Evolutionary conservation across 2,797 vertebrate species (phyloP).

Genomic region (Cottoperca gobio): DNA sequence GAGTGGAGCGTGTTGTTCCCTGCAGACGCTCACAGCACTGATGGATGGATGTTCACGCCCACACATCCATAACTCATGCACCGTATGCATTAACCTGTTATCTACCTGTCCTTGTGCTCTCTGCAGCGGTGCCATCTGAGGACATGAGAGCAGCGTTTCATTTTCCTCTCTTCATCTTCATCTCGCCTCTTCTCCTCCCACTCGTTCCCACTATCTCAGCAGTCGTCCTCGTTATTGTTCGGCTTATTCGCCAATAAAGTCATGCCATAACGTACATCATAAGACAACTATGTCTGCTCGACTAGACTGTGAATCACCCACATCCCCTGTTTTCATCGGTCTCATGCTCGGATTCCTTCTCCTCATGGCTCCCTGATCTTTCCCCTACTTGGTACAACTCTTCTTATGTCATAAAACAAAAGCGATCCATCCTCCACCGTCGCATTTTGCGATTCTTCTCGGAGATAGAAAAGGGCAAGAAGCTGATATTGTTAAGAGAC

Average conservation of each 20-base stretch:
- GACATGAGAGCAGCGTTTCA: slow-evolving; percentile 38
- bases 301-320: slow-evolving; percentile 47
- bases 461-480: slow-evolving; percentile 2
- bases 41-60: slow-evolving; percentile 16
- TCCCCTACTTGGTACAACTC: slow-evolving; percentile 5
- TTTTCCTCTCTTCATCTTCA: slow-evolving; percentile 41
- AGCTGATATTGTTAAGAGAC: slow-evolving; percentile 23
- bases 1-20: too few species aligned
- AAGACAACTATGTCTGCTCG: slow-evolving; percentile 52
- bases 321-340: slow-evolving; percentile 34
- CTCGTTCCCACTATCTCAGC: slow-evolving; percentile 56
- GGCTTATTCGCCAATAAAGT: slow-evolving; percentile 62
- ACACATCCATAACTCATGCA: slow-evolving; percentile 21
- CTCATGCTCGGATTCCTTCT: slow-evolving; percentile 33
- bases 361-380: slow-evolving; percentile 15
- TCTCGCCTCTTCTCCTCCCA: slow-evolving; percentile 52
- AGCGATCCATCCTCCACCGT: slow-evolving; percentile 22
- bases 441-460: slow-evolving; percentile 28
- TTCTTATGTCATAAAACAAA: slow-evolving; percentile 55
- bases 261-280: slow-evolving; percentile 56
- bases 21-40: neutral
- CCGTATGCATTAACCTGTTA: slow-evolving; percentile 5
- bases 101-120: slow-evolving; percentile 40
- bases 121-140: slow-evolving; percentile 46
- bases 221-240: slow-evolving; percentile 66